Base-by-base conservation (phyloP, 2,113 vertebrate species). In the Pseudorhombus dupliciocellatus region DNA sequence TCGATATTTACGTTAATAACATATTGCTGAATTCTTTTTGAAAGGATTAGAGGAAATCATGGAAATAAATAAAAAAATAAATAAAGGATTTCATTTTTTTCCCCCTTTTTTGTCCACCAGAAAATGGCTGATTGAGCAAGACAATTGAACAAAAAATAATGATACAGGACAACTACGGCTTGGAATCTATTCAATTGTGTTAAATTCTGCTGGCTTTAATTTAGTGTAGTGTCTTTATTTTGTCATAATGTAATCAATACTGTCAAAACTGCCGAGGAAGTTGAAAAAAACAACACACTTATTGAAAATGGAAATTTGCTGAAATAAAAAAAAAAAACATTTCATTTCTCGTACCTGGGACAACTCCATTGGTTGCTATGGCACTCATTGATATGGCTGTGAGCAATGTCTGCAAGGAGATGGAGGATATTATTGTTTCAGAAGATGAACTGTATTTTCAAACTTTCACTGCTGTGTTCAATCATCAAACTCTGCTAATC, bases 381-480 rank as follows among this genome's bases (percentile, higher is more conserved):
- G 97, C 97, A 2, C 97, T 98, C 97, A 99, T 98, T 55, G 97
- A 99, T 89, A 99, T 98, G 56, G 97, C 95, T 0, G 97, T 99
- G 74, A 99, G 91, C 90, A 97, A 92, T 0, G 97, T 99, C 97
- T 98, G 91, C 12, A 20, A 30, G 9, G 62, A 90, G 8, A 67
- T 16, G 77, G 26, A 77, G 0, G 4, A 69, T 1, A 50, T n/a
- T n/a, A n/a, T n/a, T 44, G 15, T 44, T 44, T 44, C 40, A 44
- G 40, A 16, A 16, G 40, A 44, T 16, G 6, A 16, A 16, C 40
- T 44, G 15, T 48, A 48, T 8, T 8, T n/a, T 48, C 16, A 48
- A 48, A 7, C 18, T n/a, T 5, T 8, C 20, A 48, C 20, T 44
- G 15, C 31, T 34, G 31, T 34, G 11, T 34, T 34, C 31, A 34